Base-by-base conservation (phyloP, 2,113 vertebrate genomes). In the Mionectes macconnelli region DNA sequence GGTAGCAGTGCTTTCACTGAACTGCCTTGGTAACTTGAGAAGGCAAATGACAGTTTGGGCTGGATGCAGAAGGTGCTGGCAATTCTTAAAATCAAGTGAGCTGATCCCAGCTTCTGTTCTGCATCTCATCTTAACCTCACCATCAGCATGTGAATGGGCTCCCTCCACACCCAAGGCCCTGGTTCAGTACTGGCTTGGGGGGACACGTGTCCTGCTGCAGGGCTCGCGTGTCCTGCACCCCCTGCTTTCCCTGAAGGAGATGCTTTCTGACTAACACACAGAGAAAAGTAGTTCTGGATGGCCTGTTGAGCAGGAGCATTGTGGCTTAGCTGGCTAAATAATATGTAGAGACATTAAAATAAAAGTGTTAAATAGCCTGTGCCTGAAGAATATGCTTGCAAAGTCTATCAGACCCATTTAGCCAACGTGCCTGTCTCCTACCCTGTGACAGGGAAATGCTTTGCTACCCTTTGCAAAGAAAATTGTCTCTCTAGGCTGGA, bases 401-500 rank as follows among this genome's bases (percentile, higher is more conserved):
- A 95, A 72, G 69, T 24, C 85, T 88, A 55, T 80, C 85, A 75
- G 94, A 47, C 72, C 47, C 47, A 11, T 44, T 69, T 64, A 93
- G 72, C n/a, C 63, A 2, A 66, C 8, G 49, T 62, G 50, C 70
- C 73, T 40, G 9, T 81, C 72, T 91, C 77, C 76, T 53, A 30
- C 73, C 62, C 59, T 80, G 67, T 70, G 79, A 67, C 89, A 87
- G 88, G 92, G 83, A 91, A 49, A 69, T 12, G 47, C 55, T 92
- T 89, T 84, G 75, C 95, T 87, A 27, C 77, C 42, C 80, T n/a
- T n/a, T 81, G 17, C 70, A 88, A n/a, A 74, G 85, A 57, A 96
- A 95, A 94, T 62, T 94, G 55, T 94, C 72, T 70, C 55, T 83
- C n/a, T 4, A 72, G 93, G 89, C 79, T 92, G 89, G 72, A 78